Base-by-base conservation (phyloP, 2,113 vertebrate genomes). In the Cyprinodon brontotheroides region DNA sequence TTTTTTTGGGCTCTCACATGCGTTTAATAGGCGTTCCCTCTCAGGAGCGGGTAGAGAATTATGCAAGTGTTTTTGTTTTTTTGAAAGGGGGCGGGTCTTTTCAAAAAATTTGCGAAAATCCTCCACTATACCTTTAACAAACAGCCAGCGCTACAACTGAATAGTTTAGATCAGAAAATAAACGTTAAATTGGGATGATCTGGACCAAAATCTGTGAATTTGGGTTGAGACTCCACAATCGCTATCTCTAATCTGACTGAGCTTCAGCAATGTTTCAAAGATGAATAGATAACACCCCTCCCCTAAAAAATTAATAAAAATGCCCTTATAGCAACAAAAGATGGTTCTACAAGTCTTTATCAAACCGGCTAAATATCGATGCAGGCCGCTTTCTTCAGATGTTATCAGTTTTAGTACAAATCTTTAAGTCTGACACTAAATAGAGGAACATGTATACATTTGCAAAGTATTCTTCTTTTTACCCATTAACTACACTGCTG, bases 401-500 rank as follows among this genome's bases (percentile, higher is more conserved):
- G 10, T 29, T 29, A 29, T 29, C 29, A 29, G 29, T 29, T 29
- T 29, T 29, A 1, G 29, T 29, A 29, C 29, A 29, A 29, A 29
- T 29, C 29, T 29, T 29, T 29, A 53, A 17, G 9, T n/a, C 15
- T 53, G 50, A 17, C 8, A 53, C 14, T 20, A n/a, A 1, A 8
- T 10, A 48, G 29, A 13, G 29, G 45, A 0, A 13, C 14, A 37
- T 29, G 3, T 17, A 65, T 12, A n/a, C 38, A 10, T 65, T 50
- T 50, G 13, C 14, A 50, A 37, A 2, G 39, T 29, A 12, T 45
- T 12, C 6, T 57, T 17, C 3, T 3, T 67, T 65, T 74, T 70
- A 64, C 48, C 29, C 37, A 65, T 72, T 80, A 48, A 10, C 69
- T 68, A 45, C 59, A 40, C 10, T 57, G 37, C 71, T n/a, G 43